A percentile compares a stretch with the other conserved stretches of the same genome.
Evolutionary conservation across 1,140 invertebrate genomes (phyloP).

Genomic region (Drosophila persimilis): DNA sequence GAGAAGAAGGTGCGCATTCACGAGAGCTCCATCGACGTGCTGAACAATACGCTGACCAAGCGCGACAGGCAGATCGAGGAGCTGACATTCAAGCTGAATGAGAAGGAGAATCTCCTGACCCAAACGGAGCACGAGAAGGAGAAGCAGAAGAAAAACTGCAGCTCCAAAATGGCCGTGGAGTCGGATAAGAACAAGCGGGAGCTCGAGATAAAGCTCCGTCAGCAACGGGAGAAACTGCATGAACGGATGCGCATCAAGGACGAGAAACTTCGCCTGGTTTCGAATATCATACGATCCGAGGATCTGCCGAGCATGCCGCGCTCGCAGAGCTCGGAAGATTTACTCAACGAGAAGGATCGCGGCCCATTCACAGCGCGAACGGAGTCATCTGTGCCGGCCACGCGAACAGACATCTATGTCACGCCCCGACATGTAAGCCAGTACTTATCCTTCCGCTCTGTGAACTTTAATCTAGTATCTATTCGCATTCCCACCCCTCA

Average conservation of each 20-base stretch:
- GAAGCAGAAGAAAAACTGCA: conserved; percentile 89
- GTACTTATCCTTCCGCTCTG: fast-evolving
- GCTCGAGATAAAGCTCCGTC: conserved; percentile 86
- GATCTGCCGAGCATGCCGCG: conserved; percentile 67
- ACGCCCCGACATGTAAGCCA: conserved; percentile 69
- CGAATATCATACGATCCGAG: conserved; percentile 82
- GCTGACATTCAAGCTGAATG: conserved; percentile 84
- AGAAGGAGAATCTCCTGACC: conserved; percentile 88
- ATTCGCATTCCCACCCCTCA: neutral
- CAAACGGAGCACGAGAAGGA: conserved; percentile 90
- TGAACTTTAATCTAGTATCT: neutral
- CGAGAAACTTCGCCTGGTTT: conserved; percentile 83
- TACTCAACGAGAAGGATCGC: conserved; percentile 64
- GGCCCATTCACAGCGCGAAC: conserved; percentile 53
- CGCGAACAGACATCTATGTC: conserved; percentile 65
- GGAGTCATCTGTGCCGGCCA: conserved; percentile 52
- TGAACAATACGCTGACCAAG: conserved; percentile 84
- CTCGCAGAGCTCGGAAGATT: conserved; percentile 72
- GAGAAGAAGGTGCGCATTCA: conserved; percentile 85
- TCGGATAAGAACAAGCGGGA: conserved; percentile 88
- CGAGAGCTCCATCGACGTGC: conserved; percentile 84
- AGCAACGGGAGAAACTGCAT: conserved; percentile 87
- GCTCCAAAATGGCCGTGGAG: conserved; percentile 88
- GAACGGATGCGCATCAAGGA: conserved; percentile 85
- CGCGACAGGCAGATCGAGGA: conserved; percentile 75